Evolutionary conservation across 2,888 invertebrate genomes (phyloP).

Genomic region (Leucoma salicis): DNA sequence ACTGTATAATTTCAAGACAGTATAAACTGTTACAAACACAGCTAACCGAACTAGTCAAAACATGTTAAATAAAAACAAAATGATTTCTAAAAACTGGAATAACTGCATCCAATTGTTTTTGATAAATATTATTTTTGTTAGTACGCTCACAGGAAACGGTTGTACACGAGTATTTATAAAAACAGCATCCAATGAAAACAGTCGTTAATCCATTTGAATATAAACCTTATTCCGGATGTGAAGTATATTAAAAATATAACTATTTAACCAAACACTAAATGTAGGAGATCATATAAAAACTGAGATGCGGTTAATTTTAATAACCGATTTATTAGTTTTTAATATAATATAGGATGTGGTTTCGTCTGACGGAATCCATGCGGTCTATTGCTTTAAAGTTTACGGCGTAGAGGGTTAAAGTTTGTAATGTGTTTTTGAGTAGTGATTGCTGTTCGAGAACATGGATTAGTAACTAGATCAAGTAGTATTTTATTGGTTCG

Average conservation of each 20-base stretch:
- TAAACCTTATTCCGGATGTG: slow-evolving; percentile 72
- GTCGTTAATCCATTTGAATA: slow-evolving; percentile 78
- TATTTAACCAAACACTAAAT: slow-evolving; percentile 69
- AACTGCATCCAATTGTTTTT: slow-evolving; percentile 67
- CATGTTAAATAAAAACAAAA: slow-evolving; percentile 26
- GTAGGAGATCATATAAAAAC: slow-evolving; percentile 46
- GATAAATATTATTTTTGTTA: slow-evolving; percentile 70
- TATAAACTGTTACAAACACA: too few relatives aligned
- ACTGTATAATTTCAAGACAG: too few relatives aligned
- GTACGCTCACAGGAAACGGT: slow-evolving; percentile 74
- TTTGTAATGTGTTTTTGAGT: slow-evolving; percentile 34
- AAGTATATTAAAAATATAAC: slow-evolving; percentile 68
- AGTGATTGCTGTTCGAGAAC: slow-evolving; percentile 11
- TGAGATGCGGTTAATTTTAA: slow-evolving; percentile 64
- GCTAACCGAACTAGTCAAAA: too few relatives aligned
- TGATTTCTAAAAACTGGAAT: slow-evolving; percentile 36
- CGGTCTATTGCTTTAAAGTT: slow-evolving; percentile 49
- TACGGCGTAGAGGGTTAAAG: slow-evolving; percentile 38
- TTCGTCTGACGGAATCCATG: slow-evolving; percentile 52
- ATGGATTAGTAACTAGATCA: neutral
- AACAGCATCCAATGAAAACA: slow-evolving; percentile 77
- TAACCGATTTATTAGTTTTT: slow-evolving; percentile 59
- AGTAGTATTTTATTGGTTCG: neutral
- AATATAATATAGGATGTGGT: slow-evolving; percentile 72
- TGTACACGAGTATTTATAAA: slow-evolving; percentile 67